phyloP scores from a whole-genome alignment of 2,797 vertebrate species.

The Holocentrus rufus region DNA sequence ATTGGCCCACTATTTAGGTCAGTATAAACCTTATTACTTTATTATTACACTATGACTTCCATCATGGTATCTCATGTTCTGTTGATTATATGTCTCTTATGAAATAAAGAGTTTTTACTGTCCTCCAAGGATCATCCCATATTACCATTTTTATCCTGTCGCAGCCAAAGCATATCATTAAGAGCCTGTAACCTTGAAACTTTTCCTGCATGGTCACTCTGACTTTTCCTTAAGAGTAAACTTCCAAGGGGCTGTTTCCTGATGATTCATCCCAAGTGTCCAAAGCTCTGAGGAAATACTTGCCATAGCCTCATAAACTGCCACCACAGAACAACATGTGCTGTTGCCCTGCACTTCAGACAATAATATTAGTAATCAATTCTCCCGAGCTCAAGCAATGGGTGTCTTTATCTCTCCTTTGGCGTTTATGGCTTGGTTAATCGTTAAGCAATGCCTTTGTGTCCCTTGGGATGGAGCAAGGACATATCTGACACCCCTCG shows the following conservation, averaged over 20 bases:
- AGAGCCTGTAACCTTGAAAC: slow-evolving; percentile 59
- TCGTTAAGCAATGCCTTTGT: slow-evolving; percentile 82
- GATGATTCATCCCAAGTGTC: slow-evolving; percentile 53
- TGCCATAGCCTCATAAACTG: slow-evolving; percentile 66
- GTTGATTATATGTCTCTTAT: neutral
- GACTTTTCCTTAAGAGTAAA: slow-evolving; percentile 11
- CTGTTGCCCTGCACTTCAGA: slow-evolving; percentile 65
- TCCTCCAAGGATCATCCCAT: neutral
- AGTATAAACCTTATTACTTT: neutral
- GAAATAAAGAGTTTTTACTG: slow-evolving; percentile 1
- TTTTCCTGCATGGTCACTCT: slow-evolving; percentile 34
- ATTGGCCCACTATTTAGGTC: slow-evolving; percentile 1
- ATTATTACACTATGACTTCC: neutral
- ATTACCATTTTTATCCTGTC: slow-evolving; percentile 10
- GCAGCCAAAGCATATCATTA: slow-evolving; percentile 11
- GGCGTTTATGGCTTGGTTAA: slow-evolving; percentile 84
- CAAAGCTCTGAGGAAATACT: slow-evolving; percentile 54
- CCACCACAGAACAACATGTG: slow-evolving; percentile 70
- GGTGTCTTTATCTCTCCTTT: slow-evolving; percentile 75
- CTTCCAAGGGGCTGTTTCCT: slow-evolving; percentile 29
- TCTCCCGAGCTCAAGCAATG: slow-evolving; percentile 65
- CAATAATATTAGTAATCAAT: slow-evolving; percentile 82
- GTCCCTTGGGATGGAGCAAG: slow-evolving; percentile 80
- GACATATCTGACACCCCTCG: slow-evolving; percentile 78
- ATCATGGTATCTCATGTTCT: slow-evolving; percentile 5